These are phyloP conservation scores for Mergus octosetaceus DNA, from an alignment of 2,797 vertebrate genomes.

Conservation along the genomic window DNA sequence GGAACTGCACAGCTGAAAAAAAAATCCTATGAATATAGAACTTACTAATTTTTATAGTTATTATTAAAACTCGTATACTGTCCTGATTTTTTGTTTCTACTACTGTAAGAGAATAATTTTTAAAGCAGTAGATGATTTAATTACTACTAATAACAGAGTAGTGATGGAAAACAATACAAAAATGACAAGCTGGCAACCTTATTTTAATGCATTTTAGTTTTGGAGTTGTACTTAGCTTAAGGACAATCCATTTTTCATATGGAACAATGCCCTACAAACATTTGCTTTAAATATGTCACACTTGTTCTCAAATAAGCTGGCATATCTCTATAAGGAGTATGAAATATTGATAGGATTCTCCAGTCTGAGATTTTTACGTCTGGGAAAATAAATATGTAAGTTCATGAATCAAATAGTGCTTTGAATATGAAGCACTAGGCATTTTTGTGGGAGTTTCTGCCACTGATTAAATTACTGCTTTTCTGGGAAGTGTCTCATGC, in stretches of 20 bases:
- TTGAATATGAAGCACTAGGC: background rate
- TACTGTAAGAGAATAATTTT: background rate
- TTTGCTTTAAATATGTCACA: background rate
- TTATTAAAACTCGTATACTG: background rate
- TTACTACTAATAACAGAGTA: background rate
- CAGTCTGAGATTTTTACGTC: background rate
- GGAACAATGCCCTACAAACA: background rate
- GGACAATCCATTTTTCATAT: slow-evolving; percentile 1
- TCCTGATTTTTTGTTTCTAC: background rate
- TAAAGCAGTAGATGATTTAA: background rate
- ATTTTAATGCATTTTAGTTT: background rate
- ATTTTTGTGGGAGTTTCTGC: background rate
- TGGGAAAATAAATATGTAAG: background rate
- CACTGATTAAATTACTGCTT: background rate
- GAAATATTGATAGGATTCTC: slow-evolving; percentile 24
- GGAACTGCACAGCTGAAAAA: background rate
- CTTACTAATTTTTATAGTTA: background rate
- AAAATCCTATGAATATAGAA: background rate
- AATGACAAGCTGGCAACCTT: background rate
- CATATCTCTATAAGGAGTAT: background rate
- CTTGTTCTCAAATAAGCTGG: background rate
- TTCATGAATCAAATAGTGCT: background rate
- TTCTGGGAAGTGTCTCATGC: background rate
- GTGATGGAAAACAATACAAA: background rate
- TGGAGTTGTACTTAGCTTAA: background rate